Conservation (phyloP, 1,140 invertebrate species). For the Saccostrea echinata region DNA sequence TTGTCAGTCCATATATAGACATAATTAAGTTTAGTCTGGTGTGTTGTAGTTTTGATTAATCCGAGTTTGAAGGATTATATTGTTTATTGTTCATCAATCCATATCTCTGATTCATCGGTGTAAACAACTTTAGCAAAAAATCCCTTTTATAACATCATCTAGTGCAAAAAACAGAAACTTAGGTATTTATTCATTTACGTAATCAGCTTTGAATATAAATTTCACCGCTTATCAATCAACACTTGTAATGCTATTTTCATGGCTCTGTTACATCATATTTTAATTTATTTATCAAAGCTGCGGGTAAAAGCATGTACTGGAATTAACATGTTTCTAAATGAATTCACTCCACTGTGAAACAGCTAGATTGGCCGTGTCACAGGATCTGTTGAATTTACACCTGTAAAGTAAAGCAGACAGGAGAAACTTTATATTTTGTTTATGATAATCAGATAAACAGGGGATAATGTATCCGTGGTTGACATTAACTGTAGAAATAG, state of each 20-base stretch:
- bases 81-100: not conserved
- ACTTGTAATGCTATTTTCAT: not conserved
- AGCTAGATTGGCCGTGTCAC: no score
- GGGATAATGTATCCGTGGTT: not conserved
- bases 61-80: not conserved
- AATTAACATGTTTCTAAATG: not conserved
- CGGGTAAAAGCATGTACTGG: not conserved
- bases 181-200: not conserved
- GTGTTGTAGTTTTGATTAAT: not conserved
- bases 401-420: not conserved
- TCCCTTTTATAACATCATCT: not conserved
- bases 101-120: not conserved
- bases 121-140: no score
- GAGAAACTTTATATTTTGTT: not conserved
- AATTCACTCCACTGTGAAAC: not conserved
- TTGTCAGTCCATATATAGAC: not conserved
- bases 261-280: constrained; percentile 2
- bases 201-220: not conserved
- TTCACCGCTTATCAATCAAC: not conserved
- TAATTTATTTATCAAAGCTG: not conserved
- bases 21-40: not conserved
- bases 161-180: not conserved
- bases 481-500: not conserved
- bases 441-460: not conserved
- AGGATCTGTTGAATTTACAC: not conserved